Evolutionary conservation across 2,797 vertebrate species (phyloP), one percentile per base, ranked within the genome.

Genomic region (Pseudocheirus occidentalis): DNA sequence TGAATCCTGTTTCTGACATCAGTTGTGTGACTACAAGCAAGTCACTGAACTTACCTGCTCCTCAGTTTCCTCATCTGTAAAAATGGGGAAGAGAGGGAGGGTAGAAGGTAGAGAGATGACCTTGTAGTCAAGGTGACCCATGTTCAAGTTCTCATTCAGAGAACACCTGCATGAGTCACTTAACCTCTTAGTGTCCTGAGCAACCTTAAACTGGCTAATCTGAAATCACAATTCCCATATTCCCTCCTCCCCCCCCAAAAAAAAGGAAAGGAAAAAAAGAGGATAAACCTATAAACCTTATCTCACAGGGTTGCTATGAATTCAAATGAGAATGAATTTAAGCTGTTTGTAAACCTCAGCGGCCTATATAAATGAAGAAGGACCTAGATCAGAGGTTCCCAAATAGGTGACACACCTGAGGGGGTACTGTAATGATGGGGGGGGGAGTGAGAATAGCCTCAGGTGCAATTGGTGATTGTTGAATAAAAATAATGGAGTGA

Each of bases 1-100:
- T 90, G 58, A 96, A 94, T 92, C 91, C 57, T 87, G 55, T 40
- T 50, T 95, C 50, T 94, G 58, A 21, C 40, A 91, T n/a, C 14
- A 66, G 4, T 34, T 66, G 5, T 94, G n/a, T 81, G 66, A 81
- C 66, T 81, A 40, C 14, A 29, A 6, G 12, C 16, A 66, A 66
- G 62, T 66, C 62, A n/a, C 6, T 66, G 62, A 66, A 18, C 6
- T n/a, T 40, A 21, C 66, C 28, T 81, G 66, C 66, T 81, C 28
- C n/a, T 81, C 66, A 81, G 3, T 46, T 40, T 81, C n/a, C 5
- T 81, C 66, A 40, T 81, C 2, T 81, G 66, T 81, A 81, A 81
- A 66, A 40, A 40, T 40, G n/a, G 66, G 66, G n/a, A 81, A 81
- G 66, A 81, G n/a, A 81, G n/a, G n/a, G 7, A 81, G n/a, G 16